Evolutionary conservation across 2,888 invertebrate genomes (phyloP), one percentile per base, ranked within the genome.

Genomic region (Eustalomyia histrio): DNA sequence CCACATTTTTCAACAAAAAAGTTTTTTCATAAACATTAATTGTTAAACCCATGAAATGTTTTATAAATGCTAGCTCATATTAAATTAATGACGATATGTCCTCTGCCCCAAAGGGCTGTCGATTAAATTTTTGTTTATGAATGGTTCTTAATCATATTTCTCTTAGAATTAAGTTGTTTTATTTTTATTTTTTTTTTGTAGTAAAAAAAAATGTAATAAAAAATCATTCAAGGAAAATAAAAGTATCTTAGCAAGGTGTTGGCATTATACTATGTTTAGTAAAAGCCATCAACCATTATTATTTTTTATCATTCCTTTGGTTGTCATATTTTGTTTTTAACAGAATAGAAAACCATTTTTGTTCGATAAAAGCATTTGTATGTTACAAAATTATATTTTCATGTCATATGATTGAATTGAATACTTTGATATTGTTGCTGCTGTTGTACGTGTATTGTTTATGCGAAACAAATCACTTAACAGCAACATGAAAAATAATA

Each of bases 381-480:
- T 79, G 82, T 82, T 79, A 64, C 39, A 35, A 76, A 72, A 79
- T 79, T 67, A 75, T 82, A 68, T 79, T 72, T 79, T 76, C 72
- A 73, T 82, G 82, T 76, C 68, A 33, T 55, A 60, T 79, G 58
- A 79, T 82, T 82, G 76, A 82, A 82, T 76, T 73, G 69, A 63
- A 64, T 29, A 75, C 50, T 50, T 58, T 33, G 39, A 18, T 52
- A 12, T 60, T 71, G 18, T 47, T 69, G 9, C 12, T 21, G 24
- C 35, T 35, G 52, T 17, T 29, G 50, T 57, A 53, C 35, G 50
- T 68, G 73, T 60, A 65, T 71, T 74, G 65, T 81, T 78, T 78
- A 71, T 81, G 65, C 33, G 74, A 81, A 74, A 67, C 78, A 74
- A 81, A 81, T 81, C 80, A 81, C 80, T 81, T 81, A 74, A 74